phyloP scores from a whole-genome alignment of 2,113 vertebrate genomes.

The Oplegnathus fasciatus region DNA sequence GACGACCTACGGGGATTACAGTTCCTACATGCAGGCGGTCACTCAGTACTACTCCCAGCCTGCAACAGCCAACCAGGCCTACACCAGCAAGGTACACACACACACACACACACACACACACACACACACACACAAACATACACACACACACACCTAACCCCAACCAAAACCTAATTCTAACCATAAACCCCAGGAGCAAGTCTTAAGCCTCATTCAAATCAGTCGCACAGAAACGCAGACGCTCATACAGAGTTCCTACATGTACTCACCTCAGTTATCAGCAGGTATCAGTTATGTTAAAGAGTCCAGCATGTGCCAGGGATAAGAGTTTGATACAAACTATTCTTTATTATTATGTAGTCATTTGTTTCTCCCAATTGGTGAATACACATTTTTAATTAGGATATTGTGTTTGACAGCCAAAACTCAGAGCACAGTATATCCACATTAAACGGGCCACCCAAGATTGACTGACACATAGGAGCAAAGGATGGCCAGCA shows the following conservation, averaged over 20 bases:
- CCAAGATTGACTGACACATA: not conserved
- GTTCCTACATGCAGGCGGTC: slow-evolving; percentile 86
- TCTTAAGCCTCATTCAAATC: not conserved
- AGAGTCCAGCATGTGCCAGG: not conserved
- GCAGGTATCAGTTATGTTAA: not conserved
- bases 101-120: not conserved
- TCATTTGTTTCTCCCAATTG: not conserved
- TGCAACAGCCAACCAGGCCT: slow-evolving; percentile 81
- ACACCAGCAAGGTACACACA: slow-evolving; percentile 83
- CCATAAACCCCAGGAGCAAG: not conserved
- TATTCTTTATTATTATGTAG: no score
- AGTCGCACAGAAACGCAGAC: not conserved
- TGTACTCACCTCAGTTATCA: not conserved
- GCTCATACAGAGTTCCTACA: not conserved
- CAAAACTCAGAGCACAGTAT: not conserved
- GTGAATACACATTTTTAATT: not conserved
- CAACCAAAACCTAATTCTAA: not conserved
- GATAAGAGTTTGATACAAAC: not conserved
- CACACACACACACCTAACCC: not conserved
- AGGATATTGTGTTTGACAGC: no score
- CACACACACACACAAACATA: not conserved
- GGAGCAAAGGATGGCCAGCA: not conserved
- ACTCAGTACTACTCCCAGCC: slow-evolving; percentile 87
- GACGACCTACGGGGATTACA: slow-evolving; percentile 83
- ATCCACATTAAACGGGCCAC: not conserved